These are phyloP conservation scores for Drosophila micromelanica DNA, from an alignment of 1,140 invertebrate genomes.

Conservation along the genomic window DNA sequence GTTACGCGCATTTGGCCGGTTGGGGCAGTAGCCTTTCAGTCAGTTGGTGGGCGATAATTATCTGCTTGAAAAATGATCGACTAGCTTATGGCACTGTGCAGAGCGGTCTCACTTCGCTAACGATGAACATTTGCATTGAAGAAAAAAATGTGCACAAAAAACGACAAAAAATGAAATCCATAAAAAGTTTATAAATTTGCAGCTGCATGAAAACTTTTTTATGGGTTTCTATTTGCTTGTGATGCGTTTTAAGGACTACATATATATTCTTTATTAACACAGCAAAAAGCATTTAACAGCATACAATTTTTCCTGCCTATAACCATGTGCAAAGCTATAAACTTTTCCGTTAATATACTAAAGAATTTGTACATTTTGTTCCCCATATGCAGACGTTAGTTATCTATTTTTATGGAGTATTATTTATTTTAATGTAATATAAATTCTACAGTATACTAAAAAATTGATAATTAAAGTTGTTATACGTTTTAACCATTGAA, in stretches of 20 bases:
- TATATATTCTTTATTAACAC: not conserved
- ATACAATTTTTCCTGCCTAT: not conserved
- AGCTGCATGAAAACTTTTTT: conserved; percentile 45
- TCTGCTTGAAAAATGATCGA: conserved; percentile 76
- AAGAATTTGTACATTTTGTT: too few relatives aligned
- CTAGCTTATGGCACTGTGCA: conserved; percentile 47
- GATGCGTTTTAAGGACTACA: conserved; percentile 41
- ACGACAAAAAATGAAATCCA: conserved; percentile 35
- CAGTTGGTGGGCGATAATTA: conserved; percentile 76
- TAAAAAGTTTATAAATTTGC: conserved; percentile 38
- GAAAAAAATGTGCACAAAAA: conserved; percentile 12
- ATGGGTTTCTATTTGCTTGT: conserved; percentile 43
- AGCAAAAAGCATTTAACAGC: not conserved
- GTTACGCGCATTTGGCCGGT: conserved; percentile 52
- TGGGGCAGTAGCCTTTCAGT: conserved; percentile 50
- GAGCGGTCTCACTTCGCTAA: conserved; percentile 58
- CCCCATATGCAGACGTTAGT: too few relatives aligned
- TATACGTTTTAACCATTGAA: not conserved
- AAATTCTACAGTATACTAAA: too few relatives aligned
- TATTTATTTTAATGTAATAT: too few relatives aligned
- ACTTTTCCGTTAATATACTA: too few relatives aligned
- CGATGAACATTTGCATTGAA: conserved; percentile 65
- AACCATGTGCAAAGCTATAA: not conserved
- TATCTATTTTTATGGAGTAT: too few relatives aligned
- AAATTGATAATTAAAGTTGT: too few relatives aligned